phyloP scores from a whole-genome alignment of 1,140 invertebrate species.

The Drosophila bocki region DNA sequence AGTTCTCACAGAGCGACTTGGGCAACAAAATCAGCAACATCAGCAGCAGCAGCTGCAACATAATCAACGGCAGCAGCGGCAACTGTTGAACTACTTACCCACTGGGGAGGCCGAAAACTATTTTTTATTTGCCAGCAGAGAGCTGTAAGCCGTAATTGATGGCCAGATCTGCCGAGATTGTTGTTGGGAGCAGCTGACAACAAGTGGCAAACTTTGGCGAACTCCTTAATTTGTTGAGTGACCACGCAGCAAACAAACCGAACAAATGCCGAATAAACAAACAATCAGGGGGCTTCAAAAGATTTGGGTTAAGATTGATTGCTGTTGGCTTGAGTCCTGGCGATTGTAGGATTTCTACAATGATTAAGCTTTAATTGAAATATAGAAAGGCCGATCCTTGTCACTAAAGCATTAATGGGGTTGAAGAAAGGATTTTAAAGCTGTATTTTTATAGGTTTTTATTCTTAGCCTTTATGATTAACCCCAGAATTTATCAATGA shows the following conservation, averaged over 20 bases:
- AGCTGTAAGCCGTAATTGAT: slow-evolving; percentile 49
- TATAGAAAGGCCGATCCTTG: neutral
- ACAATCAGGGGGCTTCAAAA: slow-evolving; percentile 40
- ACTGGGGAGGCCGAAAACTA: slow-evolving; percentile 55
- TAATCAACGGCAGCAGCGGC: slow-evolving; percentile 23
- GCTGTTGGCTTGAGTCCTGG: slow-evolving; percentile 10
- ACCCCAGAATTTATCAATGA: neutral
- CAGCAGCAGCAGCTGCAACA: slow-evolving; percentile 41
- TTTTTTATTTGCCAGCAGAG: slow-evolving; percentile 27
- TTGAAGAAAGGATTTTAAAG: neutral
- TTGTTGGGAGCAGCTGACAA: slow-evolving; percentile 44
- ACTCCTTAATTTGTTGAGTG: slow-evolving; percentile 72
- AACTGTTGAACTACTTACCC: slow-evolving; percentile 61
- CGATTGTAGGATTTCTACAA: slow-evolving; percentile 1
- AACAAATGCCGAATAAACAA: slow-evolving; percentile 29
- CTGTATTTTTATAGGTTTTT: neutral
- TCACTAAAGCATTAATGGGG: neutral
- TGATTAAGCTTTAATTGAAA: slow-evolving; percentile 1
- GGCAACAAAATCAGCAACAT: slow-evolving; percentile 34
- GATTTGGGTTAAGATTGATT: slow-evolving; percentile 71
- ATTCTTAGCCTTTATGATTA: slow-evolving; percentile 13
- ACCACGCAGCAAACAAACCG: slow-evolving; percentile 71
- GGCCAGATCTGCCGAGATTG: slow-evolving; percentile 44
- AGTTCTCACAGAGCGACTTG: slow-evolving; percentile 39
- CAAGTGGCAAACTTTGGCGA: slow-evolving; percentile 54